Base-by-base conservation (phyloP, 2,888 invertebrate species). In the Volucella inanis region DNA sequence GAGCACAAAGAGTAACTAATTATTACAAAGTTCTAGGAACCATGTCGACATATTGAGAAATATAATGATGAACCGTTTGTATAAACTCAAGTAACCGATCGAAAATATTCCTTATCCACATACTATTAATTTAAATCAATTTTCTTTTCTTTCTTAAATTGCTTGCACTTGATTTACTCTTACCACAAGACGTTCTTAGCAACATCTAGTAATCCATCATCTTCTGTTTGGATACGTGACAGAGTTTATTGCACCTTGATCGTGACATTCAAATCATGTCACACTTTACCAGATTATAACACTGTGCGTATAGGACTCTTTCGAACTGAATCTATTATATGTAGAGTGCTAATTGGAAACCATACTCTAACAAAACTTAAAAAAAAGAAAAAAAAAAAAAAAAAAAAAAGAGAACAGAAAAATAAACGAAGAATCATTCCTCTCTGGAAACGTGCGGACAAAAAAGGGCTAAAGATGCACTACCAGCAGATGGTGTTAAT, bases 341-440 rank as follows among this genome's bases (percentile, higher is more conserved):
- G n/a, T n/a, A n/a, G 31, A 10, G 41, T 71, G 78, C 11, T 78
- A 78, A 78, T 64, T 78, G 18, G 43, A 50, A 41, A 18, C n/a
- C 55, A 59, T 55, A 64, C 31, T 38, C 41, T 12, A 38, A 47
- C 4, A 47, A 67, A 39, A 9, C 38, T 41, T 8, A 12, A 14
- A 31, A 54, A 41, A 43, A 45, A 52, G 12, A 68, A 47, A 9
- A 18, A 18, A 18, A 18, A 1, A 18, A 2, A 18, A 18, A 18
- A 22, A 22, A 3, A 22, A 22, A 31, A n/a, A n/a, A 47, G 3
- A 18, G 2, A 18, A 18, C 18, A 18, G 18, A 18, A 18, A 18
- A 22, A 22, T 22, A 22, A 22, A 31, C 6, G 4, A 31, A 31
- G 31, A 31, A 31, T 31, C 6, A 47, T 47, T 57, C 45, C 54